phyloP scores from a whole-genome alignment of 1,140 invertebrate species.

The Ephestia elutella region DNA sequence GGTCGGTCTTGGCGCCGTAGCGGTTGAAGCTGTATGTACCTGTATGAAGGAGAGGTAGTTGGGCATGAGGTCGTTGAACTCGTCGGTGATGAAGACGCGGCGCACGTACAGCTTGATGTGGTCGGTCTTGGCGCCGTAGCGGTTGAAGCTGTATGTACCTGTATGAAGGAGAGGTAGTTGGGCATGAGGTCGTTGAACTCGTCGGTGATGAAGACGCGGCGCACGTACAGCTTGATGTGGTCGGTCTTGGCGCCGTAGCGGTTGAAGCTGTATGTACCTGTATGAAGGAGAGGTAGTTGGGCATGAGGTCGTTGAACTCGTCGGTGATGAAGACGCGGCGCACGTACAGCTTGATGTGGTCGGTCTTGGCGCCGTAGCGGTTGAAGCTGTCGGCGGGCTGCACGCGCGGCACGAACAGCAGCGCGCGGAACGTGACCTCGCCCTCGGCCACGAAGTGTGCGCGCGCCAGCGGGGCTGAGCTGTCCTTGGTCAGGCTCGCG shows the following conservation, averaged over 20 bases:
- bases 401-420: slow-evolving; percentile 92
- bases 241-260: slow-evolving; percentile 94
- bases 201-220: too few species aligned
- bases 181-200: too few species aligned
- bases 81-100: too few species aligned
- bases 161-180: too few species aligned
- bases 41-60: too few species aligned
- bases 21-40: too few species aligned
- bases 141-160: too few species aligned
- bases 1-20: too few species aligned
- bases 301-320: slow-evolving; percentile 99
- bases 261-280: slow-evolving; percentile 22
- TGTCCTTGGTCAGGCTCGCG: slow-evolving; percentile 94
- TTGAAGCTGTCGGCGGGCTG: slow-evolving; percentile 96
- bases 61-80: too few species aligned
- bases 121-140: too few species aligned
- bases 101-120: too few species aligned
- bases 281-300: slow-evolving; percentile 94
- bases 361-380: slow-evolving; percentile 93
- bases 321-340: slow-evolving; percentile 99
- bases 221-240: too few species aligned
- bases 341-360: slow-evolving; percentile 97
- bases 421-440: slow-evolving; percentile 98
- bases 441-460: slow-evolving; percentile 97
- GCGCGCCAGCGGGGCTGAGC: slow-evolving; percentile 84